Evolutionary conservation across 2,113 vertebrate species (phyloP).

Genomic region (Odocoileus hemionus): DNA sequence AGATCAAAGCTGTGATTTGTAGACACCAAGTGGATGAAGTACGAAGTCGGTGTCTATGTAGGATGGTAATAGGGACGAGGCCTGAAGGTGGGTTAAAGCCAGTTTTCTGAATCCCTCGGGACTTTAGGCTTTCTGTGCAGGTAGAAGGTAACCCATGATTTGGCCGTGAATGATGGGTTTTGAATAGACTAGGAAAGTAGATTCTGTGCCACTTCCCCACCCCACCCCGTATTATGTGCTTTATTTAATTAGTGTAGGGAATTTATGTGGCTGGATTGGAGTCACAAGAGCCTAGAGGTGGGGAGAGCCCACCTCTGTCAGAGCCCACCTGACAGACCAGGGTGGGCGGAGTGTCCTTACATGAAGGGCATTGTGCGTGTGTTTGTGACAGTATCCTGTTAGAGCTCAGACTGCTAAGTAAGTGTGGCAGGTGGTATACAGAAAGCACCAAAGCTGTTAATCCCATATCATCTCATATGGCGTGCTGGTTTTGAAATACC

Average conservation of each 20-base stretch:
- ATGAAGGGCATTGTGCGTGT: accelerated
- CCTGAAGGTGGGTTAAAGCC: too few relatives aligned
- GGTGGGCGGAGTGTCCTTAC: background rate
- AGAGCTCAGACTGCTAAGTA: background rate
- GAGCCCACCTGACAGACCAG: background rate
- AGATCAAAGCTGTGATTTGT: background rate
- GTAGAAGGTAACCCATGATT: background rate
- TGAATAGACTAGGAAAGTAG: background rate
- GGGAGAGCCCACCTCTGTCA: background rate
- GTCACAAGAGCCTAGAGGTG: background rate
- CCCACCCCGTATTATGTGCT: background rate
- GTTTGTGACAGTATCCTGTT: background rate
- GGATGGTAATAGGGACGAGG: background rate
- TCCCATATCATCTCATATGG: accelerated
- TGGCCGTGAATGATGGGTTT: background rate
- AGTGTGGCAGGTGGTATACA: background rate
- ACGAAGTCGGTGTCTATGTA: background rate
- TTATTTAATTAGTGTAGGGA: background rate
- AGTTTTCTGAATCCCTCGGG: background rate
- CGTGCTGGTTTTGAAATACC: background rate
- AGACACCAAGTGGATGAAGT: too few relatives aligned
- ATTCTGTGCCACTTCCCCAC: background rate
- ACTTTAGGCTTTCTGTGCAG: background rate
- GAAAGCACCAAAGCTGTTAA: background rate
- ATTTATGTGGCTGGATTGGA: background rate